phyloP scores from a whole-genome alignment of 2,888 invertebrate species.

The Patella pellucida region DNA sequence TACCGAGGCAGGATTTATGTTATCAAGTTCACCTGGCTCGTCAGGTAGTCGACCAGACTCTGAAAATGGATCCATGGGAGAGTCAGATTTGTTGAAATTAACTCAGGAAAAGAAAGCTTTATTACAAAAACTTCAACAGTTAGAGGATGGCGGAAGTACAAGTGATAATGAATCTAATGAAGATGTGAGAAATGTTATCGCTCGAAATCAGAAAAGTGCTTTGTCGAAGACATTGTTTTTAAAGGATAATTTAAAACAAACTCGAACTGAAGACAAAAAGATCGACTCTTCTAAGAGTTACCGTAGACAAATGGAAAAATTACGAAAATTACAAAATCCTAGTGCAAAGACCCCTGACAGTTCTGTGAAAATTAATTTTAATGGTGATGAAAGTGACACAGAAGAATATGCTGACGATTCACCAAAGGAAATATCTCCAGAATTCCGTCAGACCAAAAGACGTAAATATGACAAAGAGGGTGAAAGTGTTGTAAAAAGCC shows the following conservation, averaged over 20 bases:
- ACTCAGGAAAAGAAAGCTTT: constrained; percentile 67
- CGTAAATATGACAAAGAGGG: constrained; percentile 45
- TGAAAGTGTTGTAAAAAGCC: constrained; percentile 38
- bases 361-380: constrained; percentile 24
- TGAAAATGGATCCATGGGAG: constrained; percentile 76
- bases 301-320: constrained; percentile 63
- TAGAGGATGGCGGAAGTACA: constrained; percentile 51
- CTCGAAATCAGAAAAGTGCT: constrained; percentile 17
- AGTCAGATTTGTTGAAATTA: constrained; percentile 58
- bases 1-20: neutral
- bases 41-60: constrained; percentile 62
- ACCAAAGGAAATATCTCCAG: constrained; percentile 53
- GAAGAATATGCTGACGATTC: constrained; percentile 48
- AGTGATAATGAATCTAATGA: constrained; percentile 21
- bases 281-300: constrained; percentile 56
- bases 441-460: constrained; percentile 55
- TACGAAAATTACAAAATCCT: constrained; percentile 40
- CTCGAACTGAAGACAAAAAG: constrained; percentile 15
- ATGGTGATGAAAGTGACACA: constrained; percentile 47
- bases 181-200: constrained; percentile 21
- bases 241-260: constrained; percentile 11
- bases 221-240: constrained; percentile 13
- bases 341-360: constrained; percentile 15
- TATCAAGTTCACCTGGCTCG: constrained; percentile 44
- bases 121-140: constrained; percentile 64